Conservation (phyloP, 2,113 vertebrate genomes). For the Eudyptes chrysolophus region DNA sequence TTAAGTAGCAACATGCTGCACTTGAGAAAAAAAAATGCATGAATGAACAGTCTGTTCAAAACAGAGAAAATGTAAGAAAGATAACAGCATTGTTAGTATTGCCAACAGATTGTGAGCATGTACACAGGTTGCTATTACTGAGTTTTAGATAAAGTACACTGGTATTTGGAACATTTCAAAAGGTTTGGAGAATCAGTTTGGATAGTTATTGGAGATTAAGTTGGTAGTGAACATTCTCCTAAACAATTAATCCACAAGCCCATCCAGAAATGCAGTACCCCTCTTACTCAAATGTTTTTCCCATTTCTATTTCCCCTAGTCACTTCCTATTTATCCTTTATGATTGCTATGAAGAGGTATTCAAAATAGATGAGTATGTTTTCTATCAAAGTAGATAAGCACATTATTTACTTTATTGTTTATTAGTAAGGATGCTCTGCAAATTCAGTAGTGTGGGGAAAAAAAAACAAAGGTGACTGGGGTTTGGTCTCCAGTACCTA, state of each 20-base stretch:
- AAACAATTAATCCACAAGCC: neutral
- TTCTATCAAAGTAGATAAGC: neutral
- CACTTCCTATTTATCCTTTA: neutral
- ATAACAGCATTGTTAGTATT: neutral
- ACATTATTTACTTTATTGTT: neutral
- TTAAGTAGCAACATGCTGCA: neutral
- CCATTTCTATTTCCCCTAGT: neutral
- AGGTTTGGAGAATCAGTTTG: neutral
- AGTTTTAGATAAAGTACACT: neutral
- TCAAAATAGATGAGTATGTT: neutral
- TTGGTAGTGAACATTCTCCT: neutral
- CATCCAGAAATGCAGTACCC: neutral
- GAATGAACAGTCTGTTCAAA: slow-evolving; percentile 7
- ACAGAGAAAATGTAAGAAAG: neutral
- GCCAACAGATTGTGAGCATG: neutral
- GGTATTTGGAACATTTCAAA: neutral
- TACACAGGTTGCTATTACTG: neutral
- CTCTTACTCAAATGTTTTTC: neutral
- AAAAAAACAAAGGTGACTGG: neutral
- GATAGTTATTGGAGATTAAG: neutral
- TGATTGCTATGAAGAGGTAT: neutral
- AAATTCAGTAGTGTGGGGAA: neutral
- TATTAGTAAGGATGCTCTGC: neutral
- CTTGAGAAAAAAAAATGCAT: neutral
- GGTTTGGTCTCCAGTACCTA: neutral